Evolutionary conservation across 2,113 vertebrate species (phyloP).

Genomic region (Rhinoptilus africanus): DNA sequence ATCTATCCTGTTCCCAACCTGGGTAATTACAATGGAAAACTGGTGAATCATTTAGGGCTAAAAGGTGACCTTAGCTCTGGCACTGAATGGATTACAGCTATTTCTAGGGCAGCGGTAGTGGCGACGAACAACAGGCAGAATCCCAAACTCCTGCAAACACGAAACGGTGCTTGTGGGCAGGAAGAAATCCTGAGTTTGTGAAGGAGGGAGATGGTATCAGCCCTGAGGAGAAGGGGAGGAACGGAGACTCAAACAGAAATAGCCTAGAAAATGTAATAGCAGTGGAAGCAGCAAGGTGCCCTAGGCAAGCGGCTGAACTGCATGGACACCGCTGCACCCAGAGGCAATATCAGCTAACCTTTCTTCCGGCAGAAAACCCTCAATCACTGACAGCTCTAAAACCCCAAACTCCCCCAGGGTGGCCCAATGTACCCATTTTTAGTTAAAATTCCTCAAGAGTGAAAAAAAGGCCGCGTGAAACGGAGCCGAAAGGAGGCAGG

Average conservation of each 20-base stretch:
- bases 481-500: background rate
- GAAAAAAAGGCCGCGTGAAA: background rate
- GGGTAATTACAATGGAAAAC: background rate
- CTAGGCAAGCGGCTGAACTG: background rate
- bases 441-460: background rate
- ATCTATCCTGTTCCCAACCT: background rate
- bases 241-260: background rate
- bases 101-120: background rate
- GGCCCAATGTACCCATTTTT: background rate
- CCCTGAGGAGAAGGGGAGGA: background rate
- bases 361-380: background rate
- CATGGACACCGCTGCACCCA: background rate
- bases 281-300: background rate
- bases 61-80: background rate
- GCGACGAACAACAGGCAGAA: background rate
- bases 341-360: background rate
- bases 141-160: background rate
- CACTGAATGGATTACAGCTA: accelerated
- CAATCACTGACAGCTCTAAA: background rate
- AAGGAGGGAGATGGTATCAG: background rate
- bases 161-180: background rate
- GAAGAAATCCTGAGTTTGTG: background rate
- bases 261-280: background rate
- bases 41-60: background rate
- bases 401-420: background rate